phyloP scores from a whole-genome alignment of 2,888 invertebrate species.

The Himalopsyche tibetana region DNA sequence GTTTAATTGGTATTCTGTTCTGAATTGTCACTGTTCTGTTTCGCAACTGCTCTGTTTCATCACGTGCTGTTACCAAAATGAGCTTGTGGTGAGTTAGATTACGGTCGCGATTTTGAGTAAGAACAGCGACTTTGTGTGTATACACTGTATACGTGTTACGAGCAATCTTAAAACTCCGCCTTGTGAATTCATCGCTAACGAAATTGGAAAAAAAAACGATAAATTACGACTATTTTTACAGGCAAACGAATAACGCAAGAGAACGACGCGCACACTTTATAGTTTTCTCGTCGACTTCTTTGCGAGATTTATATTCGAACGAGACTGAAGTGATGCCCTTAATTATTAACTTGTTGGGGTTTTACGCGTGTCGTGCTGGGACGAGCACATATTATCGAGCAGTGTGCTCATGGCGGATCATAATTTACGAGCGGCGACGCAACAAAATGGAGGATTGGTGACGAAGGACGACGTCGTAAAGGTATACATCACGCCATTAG shows the following conservation, averaged over 20 bases:
- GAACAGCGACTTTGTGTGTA: too few species aligned
- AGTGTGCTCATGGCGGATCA: slow-evolving; percentile 13
- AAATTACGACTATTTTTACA: slow-evolving; percentile 35
- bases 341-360: slow-evolving; percentile 38
- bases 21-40: too few species aligned
- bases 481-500: slow-evolving; percentile 12
- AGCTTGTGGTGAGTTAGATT: too few species aligned
- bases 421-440: slow-evolving; percentile 35
- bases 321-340: slow-evolving; percentile 14
- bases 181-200: neutral
- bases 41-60: too few species aligned
- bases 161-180: neutral
- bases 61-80: too few species aligned
- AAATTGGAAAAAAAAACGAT: slow-evolving; percentile 11
- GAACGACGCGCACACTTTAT: slow-evolving; percentile 8
- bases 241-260: slow-evolving; percentile 19
- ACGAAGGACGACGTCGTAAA: slow-evolving; percentile 24
- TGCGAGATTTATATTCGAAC: slow-evolving; percentile 29
- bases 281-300: slow-evolving; percentile 11
- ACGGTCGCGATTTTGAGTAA: too few species aligned
- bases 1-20: too few species aligned
- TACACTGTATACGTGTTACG: too few species aligned
- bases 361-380: slow-evolving; percentile 9
- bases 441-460: slow-evolving; percentile 31
- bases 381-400: slow-evolving; percentile 31